Base-by-base conservation (phyloP, 37 sponge, comb jelly and placozoan genomes). In the Axinella damicornis region DNA sequence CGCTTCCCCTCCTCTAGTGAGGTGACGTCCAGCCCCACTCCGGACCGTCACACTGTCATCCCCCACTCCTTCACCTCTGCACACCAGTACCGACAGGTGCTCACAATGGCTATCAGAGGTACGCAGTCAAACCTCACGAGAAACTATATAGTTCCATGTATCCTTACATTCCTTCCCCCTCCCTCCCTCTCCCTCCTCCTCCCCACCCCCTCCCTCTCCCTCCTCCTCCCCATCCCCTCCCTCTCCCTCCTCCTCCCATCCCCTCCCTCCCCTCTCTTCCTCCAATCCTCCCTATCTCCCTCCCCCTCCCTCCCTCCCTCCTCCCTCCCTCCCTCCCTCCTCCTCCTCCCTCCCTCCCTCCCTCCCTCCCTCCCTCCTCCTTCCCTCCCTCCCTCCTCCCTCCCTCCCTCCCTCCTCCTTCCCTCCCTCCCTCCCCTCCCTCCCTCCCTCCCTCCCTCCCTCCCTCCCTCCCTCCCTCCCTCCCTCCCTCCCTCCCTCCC, bases 401-500 rank as follows among this genome's bases (percentile, higher is more conserved):
- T n/a, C n/a, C n/a, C n/a, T n/a, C n/a, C n/a, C n/a, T n/a, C n/a
- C n/a, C n/a, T n/a, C n/a, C n/a, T n/a, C n/a, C n/a, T n/a, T n/a
- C n/a, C n/a, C n/a, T n/a, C n/a, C n/a, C n/a, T n/a, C n/a, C n/a
- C 14, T 13, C 34, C 40, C 37, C 13, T 37, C 40, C 34, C 72
- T 36, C 16, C 13, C 16, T 37, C 40, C 19, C 65, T n/a, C 17
- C 20, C 79, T 34, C 41, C 33, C 65, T 34, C 79, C 35, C 37
- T 34, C 79, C 32, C 65, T 33, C 79, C 34, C 38, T 64, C 65
- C 33, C 41, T 35, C 79, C 65, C 79, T 64, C 65, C 33, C 65
- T 62, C 79, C 65, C 79, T 76, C 79, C 65, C 65, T 35, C 71
- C 30, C 81, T 80, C 81, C 46, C 56, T 30, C 81, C 39, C 81